Evolutionary conservation across 2,113 vertebrate species (phyloP), one percentile per base, ranked within the genome.

Genomic region (Hypocryptadius cinnamomeus): DNA sequence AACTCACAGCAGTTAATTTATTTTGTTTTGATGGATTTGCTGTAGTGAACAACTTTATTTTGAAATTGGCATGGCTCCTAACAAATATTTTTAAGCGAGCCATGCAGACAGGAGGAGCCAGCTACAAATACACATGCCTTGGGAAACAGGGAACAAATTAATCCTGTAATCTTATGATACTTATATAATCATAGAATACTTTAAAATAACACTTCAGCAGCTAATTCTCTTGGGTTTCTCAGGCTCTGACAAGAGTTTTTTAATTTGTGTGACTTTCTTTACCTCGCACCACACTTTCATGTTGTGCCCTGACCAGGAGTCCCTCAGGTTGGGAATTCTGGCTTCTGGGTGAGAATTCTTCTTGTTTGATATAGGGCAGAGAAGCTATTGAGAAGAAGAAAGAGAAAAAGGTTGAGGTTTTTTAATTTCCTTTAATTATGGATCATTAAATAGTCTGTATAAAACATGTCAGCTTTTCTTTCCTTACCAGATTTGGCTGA

Each of bases 251-350:
- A 71, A 56, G 76, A 70, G 37, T 57, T 87, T 40, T 50, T 73
- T 35, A 24, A 79, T 31, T 25, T 76, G 31, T 25, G 44, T 53
- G 25, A 80, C 45, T 74, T 61, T 45, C 61, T 84, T 96, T 97
- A 98, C 98, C 98, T 98, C 98, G 96, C 82, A 99, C 98, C 69
- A 99, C 98, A 85, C 98, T 98, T 96, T 99, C 98, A 76, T 98
- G 98, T 53, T 98, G 98, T 63, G 98, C 98, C 93, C 98, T 98
- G 93, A 98, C 98, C 76, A 98, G 87, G 27, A 99, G 97, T 71
- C 98, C 98, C 59, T 99, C 98, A 20, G 98, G 97, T 10, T 98
- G 98, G 35, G 98, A 97, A 78, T 96, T 98, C 57, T 98, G 98
- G 61, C 98, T 97, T 85, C 98, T 97, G 28, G 98, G 98, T 86